phyloP scores from a whole-genome alignment of 2,113 vertebrate genomes.

The Glaucomys volans region DNA sequence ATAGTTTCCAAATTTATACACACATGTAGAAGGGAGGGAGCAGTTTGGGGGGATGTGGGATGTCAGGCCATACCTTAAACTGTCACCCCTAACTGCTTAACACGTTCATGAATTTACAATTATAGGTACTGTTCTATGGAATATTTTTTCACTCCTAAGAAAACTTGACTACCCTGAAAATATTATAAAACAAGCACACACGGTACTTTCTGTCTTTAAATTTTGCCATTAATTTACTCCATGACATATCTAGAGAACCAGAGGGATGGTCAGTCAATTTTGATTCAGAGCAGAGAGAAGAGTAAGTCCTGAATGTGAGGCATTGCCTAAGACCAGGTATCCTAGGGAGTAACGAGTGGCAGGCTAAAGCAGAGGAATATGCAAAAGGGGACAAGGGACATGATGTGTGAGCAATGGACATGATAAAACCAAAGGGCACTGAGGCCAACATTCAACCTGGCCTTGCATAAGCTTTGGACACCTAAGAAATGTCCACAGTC shows the following conservation, averaged over 20 bases:
- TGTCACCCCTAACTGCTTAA: not conserved
- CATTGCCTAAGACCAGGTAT: not conserved
- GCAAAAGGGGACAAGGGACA: not conserved
- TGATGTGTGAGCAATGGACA: fast-evolving
- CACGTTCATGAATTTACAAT: not conserved
- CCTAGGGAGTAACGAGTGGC: not conserved
- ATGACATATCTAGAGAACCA: not conserved
- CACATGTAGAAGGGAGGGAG: not conserved
- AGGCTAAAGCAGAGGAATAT: not conserved
- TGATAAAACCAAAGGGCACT: not conserved
- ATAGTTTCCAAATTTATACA: not conserved
- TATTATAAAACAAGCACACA: not conserved
- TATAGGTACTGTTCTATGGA: not conserved
- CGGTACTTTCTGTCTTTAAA: not conserved
- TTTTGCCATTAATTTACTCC: not conserved
- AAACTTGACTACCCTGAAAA: not conserved
- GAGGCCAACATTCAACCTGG: not conserved
- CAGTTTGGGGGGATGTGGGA: fast-evolving
- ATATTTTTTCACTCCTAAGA: not conserved
- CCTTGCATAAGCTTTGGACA: not conserved
- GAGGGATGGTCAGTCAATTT: not conserved
- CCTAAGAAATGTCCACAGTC: not conserved
- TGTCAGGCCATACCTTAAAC: not conserved
- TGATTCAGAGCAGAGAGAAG: not conserved
- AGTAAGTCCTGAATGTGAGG: not conserved